Evolutionary conservation across 2,888 invertebrate species (phyloP).

Genomic region (Heliconius charithonia): DNA sequence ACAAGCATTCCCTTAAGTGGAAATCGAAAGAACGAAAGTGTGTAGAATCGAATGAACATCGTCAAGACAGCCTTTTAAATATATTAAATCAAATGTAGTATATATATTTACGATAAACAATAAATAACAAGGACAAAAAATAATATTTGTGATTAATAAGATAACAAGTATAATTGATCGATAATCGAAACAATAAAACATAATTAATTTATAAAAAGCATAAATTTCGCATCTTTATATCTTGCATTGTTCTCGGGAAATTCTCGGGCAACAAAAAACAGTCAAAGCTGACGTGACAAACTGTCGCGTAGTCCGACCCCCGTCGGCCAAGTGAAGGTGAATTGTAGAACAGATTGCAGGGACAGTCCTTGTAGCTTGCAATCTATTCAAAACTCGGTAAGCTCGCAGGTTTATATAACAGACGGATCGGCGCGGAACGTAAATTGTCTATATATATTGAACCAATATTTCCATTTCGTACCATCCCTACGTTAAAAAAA

Average conservation of each 20-base stretch:
- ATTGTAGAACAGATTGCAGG: conserved; percentile 62
- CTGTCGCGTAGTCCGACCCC: conserved; percentile 50
- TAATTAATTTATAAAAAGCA: conserved; percentile 29
- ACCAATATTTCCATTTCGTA: conserved; percentile 65
- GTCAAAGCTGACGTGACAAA: conserved; percentile 68
- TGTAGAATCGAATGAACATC: background rate
- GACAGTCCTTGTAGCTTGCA: conserved; percentile 69
- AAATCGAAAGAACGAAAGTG: background rate
- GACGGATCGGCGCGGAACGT: conserved; percentile 70
- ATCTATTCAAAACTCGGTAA: conserved; percentile 75
- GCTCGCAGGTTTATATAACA: conserved; percentile 78
- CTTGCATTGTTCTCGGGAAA: conserved; percentile 51
- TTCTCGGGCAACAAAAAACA: conserved; percentile 56
- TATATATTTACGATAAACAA: background rate
- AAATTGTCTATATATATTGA: conserved; percentile 57
- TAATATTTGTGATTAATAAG: background rate
- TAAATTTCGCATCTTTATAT: conserved; percentile 36
- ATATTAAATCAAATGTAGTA: background rate
- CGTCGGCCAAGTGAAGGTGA: conserved; percentile 45
- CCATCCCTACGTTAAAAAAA: conserved; percentile 50
- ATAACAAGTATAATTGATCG: conserved; percentile 23
- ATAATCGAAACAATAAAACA: conserved; percentile 32
- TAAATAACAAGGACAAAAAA: conserved; percentile 4
- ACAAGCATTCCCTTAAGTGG: background rate
- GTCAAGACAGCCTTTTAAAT: background rate